A percentile compares a stretch with the other conserved stretches of the same genome.
These are phyloP conservation scores for Acleris cristana DNA, from an alignment of 2,888 invertebrate species.

Conservation along the genomic window DNA sequence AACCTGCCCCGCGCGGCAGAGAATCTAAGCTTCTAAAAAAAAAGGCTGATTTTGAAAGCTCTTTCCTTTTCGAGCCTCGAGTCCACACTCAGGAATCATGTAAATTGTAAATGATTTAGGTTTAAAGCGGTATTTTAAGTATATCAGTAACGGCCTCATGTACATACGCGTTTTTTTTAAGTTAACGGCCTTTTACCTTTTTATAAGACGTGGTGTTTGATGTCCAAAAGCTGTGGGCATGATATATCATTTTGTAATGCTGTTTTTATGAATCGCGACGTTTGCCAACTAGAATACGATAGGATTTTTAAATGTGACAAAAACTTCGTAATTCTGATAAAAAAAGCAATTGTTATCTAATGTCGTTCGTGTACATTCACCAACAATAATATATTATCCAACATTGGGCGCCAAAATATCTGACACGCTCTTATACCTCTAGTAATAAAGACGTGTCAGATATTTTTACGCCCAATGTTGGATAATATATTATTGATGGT, in stretches of 20 bases:
- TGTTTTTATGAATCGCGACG: constrained; percentile 15
- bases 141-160: constrained; percentile 67
- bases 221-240: not conserved
- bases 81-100: constrained; percentile 50
- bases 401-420: too few species aligned
- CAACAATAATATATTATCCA: too few species aligned
- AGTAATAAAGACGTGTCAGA: too few species aligned
- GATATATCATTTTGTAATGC: constrained; percentile 16
- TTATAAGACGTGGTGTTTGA: constrained; percentile 48
- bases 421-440: too few species aligned
- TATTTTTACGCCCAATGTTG: too few species aligned
- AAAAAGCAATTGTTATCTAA: constrained; percentile 6
- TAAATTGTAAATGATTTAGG: constrained; percentile 76
- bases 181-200: constrained; percentile 49
- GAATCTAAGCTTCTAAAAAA: constrained; percentile 67
- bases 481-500: too few species aligned
- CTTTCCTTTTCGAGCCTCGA: constrained; percentile 29
- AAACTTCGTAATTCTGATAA: not conserved
- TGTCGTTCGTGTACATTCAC: constrained; percentile 28
- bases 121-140: constrained; percentile 56
- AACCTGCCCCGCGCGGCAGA: constrained; percentile 71
- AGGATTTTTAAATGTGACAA: constrained; percentile 11
- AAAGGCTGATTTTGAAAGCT: constrained; percentile 43
- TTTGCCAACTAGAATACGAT: constrained; percentile 10
- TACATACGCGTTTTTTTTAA: constrained; percentile 71